Evolutionary conservation across 2,797 vertebrate genomes (phyloP), one percentile per base, ranked within the genome.

Genomic region (Naso thynnoides): DNA sequence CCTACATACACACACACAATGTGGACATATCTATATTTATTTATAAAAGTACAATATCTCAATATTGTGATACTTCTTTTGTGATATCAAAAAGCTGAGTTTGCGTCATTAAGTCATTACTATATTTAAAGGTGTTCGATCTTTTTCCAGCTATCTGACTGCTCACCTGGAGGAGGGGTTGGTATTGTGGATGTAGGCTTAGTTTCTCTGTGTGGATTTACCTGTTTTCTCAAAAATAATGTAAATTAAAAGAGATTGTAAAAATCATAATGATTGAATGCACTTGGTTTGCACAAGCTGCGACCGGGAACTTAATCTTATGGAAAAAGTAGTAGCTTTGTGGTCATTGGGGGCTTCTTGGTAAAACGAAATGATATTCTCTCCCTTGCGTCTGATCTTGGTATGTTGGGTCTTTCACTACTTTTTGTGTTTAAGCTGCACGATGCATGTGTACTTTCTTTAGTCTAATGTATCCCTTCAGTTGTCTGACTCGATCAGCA

Each of bases 161-260:
- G 88, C 79, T 90, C 93, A 86, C 82, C 91, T 73, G 92, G 81
- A 92, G 90, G 85, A 89, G 91, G 90, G 95, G 95, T 95, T 94
- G 85, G 95, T 95, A 95, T 94, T 83, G 78, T 88, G 68, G 77
- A 79, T 71, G 53, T 91, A 90, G 85, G 48, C 33, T 64, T 90
- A 83, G 82, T 56, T 73, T 79, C 41, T 83, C 70, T 90, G 76
- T 83, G 82, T 92, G 84, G 67, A 42, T 62, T 83, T 36, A 71
- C 33, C 23, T 76, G 6, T 13, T 56, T 62, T 31, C 33, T 21
- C 13, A 36, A 59, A 53, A 33, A 31, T 33, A 13, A 41, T 50
- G 18, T 19, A 3, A 52, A 65, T 54, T 3, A 2, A 33, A 3
- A 3, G n/a, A 26, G 44, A 36, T 36, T 0, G 14, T 10, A 19